phyloP scores from a whole-genome alignment of 2,797 vertebrate species.

The Taeniopygia guttata region DNA sequence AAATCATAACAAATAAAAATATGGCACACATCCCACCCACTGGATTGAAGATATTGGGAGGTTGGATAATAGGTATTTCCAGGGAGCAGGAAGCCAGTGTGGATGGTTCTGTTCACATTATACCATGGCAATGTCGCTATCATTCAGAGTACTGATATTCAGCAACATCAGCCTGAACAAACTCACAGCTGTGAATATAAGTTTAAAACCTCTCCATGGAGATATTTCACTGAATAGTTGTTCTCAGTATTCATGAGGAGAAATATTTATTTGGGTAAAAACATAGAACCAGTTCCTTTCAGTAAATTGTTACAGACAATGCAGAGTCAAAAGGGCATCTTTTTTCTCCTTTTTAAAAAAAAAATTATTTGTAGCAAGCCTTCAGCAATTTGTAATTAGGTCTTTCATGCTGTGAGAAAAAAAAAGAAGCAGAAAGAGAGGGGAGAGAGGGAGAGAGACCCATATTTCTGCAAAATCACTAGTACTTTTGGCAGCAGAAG shows the following conservation, averaged over 20 bases:
- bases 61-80: background rate
- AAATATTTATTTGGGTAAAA: conserved; percentile 24
- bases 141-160: background rate
- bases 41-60: background rate
- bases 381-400: conserved; percentile 61
- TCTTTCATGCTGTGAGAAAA: conserved; percentile 10
- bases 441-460: background rate
- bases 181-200: conserved; percentile 7
- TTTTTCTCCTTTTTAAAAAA: background rate
- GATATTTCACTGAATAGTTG: background rate
- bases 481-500: conserved; percentile 15
- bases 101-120: background rate
- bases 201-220: background rate
- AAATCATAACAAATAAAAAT: background rate
- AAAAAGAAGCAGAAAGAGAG: background rate
- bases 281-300: background rate
- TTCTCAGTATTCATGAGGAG: background rate
- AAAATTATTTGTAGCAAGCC: conserved; percentile 21
- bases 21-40: background rate
- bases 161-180: background rate
- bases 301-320: conserved; percentile 22
- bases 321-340: background rate
- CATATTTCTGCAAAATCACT: conserved; percentile 40
- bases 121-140: background rate
- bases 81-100: background rate